Evolutionary conservation across 2,888 invertebrate genomes (phyloP).

Genomic region (Diplolepis rosae): DNA sequence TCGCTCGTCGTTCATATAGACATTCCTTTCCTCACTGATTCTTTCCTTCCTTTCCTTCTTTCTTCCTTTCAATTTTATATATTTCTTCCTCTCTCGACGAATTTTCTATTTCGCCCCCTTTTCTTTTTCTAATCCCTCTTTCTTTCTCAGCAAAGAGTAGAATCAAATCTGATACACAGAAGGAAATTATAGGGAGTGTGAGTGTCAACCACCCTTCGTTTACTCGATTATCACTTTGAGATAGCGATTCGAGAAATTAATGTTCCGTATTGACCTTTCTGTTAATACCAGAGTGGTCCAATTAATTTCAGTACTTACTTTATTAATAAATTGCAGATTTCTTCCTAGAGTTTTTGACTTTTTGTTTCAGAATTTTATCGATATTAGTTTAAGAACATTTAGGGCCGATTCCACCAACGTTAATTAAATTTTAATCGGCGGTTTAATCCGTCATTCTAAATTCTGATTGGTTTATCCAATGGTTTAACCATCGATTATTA

Average conservation of each 20-base stretch:
- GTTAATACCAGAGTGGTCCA: background rate
- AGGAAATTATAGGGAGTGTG: background rate
- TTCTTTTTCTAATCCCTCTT: slow-evolving; percentile 33
- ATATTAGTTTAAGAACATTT: no score
- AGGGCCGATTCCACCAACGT: no score
- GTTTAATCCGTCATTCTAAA: no score
- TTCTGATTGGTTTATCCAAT: no score
- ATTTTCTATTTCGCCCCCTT: slow-evolving; percentile 12
- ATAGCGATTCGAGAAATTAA: slow-evolving; percentile 44
- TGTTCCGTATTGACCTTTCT: background rate
- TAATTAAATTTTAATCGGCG: no score
- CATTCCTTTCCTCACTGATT: slow-evolving; percentile 59
- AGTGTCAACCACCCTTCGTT: slow-evolving; percentile 30
- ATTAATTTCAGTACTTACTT: background rate
- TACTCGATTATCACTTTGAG: slow-evolving; percentile 44
- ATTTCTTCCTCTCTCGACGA: background rate
- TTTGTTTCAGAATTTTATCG: no score
- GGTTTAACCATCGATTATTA: no score
- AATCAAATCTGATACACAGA: background rate
- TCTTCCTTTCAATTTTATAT: background rate
- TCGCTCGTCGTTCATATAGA: slow-evolving; percentile 68
- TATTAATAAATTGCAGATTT: background rate
- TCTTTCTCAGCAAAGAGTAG: background rate
- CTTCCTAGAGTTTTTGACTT: background rate
- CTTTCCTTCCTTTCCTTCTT: slow-evolving; percentile 42